phyloP scores from a whole-genome alignment of 2,797 vertebrate genomes.

The Cynodonichthys magdalenae region DNA sequence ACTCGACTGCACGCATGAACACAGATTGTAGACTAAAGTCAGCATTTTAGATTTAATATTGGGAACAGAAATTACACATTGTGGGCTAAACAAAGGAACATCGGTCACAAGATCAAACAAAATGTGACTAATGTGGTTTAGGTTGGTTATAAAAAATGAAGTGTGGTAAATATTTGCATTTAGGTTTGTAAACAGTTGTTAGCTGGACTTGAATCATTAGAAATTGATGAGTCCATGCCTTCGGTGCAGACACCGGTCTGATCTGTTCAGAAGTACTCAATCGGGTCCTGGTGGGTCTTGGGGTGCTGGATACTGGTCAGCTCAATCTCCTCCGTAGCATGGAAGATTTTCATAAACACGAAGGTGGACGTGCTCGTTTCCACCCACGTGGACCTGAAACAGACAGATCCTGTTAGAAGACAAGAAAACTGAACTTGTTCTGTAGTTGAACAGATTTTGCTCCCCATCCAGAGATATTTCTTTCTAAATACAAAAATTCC shows the following conservation, averaged over 20 bases:
- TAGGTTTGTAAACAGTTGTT: no score
- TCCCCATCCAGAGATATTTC: no score
- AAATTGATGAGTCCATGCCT: not conserved
- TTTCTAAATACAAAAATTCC: no score
- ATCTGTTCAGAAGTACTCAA: slow-evolving; percentile 58
- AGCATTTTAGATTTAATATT: not conserved
- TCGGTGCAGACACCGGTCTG: not conserved
- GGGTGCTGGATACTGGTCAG: slow-evolving; percentile 73
- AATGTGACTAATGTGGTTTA: not conserved
- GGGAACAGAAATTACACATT: not conserved
- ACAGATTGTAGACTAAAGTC: not conserved
- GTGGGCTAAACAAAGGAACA: slow-evolving; percentile 1
- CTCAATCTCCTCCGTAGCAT: slow-evolving; percentile 5
- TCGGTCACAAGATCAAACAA: slow-evolving; percentile 1
- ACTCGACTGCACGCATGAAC: not conserved
- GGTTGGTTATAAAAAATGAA: not conserved
- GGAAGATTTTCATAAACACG: no score
- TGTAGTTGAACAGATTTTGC: no score
- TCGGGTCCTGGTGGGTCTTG: slow-evolving; percentile 77
- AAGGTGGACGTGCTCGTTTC: no score
- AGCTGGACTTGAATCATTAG: not conserved
- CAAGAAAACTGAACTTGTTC: no score
- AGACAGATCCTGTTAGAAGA: no score
- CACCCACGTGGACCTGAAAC: no score
- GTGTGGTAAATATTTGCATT: no score